Evolutionary conservation across 1,140 invertebrate species (phyloP), one percentile per base, ranked within the genome.

Genomic region (Plectus sambesii): DNA sequence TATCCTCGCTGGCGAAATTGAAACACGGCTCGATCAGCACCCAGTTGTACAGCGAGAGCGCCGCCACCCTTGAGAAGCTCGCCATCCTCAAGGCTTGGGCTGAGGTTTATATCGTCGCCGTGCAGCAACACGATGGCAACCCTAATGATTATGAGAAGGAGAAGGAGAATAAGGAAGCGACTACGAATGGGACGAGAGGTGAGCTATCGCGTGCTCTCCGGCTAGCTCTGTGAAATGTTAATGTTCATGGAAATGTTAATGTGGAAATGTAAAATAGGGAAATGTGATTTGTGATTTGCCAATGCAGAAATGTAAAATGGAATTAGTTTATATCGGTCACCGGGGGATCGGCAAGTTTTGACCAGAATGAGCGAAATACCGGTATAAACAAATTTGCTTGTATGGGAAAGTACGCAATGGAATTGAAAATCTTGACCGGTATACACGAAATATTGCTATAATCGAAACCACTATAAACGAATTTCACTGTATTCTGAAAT

Each of bases 31-130:
- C 68, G 50, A 82, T 61, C 78, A 83, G 47, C 78, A 82, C 60
- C 61, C 69, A 68, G 12, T 63, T 92, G 12, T 98, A 93, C 71
- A 97, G 94, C 68, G 90, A 97, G 73, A 89, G 85, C 68, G 81
- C 94, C 59, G 82, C 85, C 9, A 97, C 92, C 12, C 75, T 98
- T 54, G 93, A 98, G 70, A 88, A 90, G 70, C 70, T 99, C 12
- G 87, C 92, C 12, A 96, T 99, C 58, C 74, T 99, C 17, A 90
- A 94, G 73, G 92, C 93, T 8, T 99, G 93, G 93, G 89, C 93
- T 33, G 87, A 97, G 73, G 83, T 86, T 68, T 71, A 64, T 61
- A 92, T 93, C 68, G 85, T 90, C 55, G 87, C 92, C 9, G 86
- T 88, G 2, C 88, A 92, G 81, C 78, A 72, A 39, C 12, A 36